Percentiles rank a stretch among this genome's conserved stretches.
These are phyloP conservation scores for Coreoperca whiteheadi DNA, from an alignment of 2,113 vertebrate genomes.

Conservation along the genomic window DNA sequence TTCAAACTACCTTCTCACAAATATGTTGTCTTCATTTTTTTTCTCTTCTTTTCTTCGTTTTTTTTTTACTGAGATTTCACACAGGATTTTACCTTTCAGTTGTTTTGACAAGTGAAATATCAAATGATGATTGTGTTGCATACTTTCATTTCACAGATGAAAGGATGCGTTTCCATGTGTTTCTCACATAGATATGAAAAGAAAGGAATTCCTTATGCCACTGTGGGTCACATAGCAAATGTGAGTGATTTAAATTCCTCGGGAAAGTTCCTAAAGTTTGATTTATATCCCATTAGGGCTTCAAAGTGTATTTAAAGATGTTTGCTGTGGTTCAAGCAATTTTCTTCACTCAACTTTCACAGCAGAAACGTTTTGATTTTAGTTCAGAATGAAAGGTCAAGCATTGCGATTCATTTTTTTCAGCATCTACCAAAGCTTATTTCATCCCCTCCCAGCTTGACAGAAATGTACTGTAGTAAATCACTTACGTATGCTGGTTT, in stretches of 20 bases:
- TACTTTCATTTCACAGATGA: constrained; percentile 1
- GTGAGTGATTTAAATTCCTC: not conserved
- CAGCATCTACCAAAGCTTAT: constrained; percentile 18
- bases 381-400: constrained; percentile 37
- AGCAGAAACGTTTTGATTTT: constrained; percentile 22
- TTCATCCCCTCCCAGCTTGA: constrained; percentile 24
- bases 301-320: constrained; percentile 12
- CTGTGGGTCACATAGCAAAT: not conserved
- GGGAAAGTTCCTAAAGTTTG: not conserved
- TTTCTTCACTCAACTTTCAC: constrained; percentile 11
- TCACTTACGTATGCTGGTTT: not conserved
- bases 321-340: constrained; percentile 13
- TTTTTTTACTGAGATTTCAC: not conserved
- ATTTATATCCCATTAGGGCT: constrained; percentile 23
- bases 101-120: not conserved
- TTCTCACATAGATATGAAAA: not conserved
- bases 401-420: constrained; percentile 31
- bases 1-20: not conserved
- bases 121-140: not conserved
- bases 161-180: too few species aligned
- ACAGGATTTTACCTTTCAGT: not conserved
- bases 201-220: not conserved
- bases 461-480: constrained; percentile 32
- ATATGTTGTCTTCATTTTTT: not conserved
- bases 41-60: too few species aligned